Evolutionary conservation across 2,797 vertebrate species (phyloP), one percentile per base, ranked within the genome.

Genomic region (Tinamus major): DNA sequence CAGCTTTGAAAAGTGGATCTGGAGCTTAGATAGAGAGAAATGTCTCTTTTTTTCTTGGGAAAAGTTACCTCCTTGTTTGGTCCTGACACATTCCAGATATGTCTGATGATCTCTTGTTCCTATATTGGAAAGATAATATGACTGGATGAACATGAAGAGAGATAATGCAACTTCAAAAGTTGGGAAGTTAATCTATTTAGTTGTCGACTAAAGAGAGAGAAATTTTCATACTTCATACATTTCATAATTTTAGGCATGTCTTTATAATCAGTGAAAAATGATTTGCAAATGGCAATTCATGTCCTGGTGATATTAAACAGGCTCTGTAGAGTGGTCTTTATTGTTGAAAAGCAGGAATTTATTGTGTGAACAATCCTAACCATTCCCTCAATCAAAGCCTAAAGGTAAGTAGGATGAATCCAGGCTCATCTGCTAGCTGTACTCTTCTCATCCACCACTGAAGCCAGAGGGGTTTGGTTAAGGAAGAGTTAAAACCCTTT

Each of bases 401-500:
- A 37, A 63, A 83, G 8, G 6, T 61, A 78, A 71, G n/a, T 6
- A 56, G 35, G 48, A 13, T 33, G 24, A 89, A 4, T 21, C 4
- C n/a, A 29, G 3, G 2, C 74, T 23, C 31, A 56, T 31, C 31
- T 56, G 31, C 37, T 69, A 55, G 51, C 11, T 59, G 23, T 63
- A 23, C 6, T 78, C 9, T 11, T 71, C 77, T 77, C 39, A 48
- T 31, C 15, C 29, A 20, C 80, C 29, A 41, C 4, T n/a, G 19
- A 37, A 82, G 26, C 2, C 1, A 42, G 42, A 5, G 26, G 48
- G 4, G 58, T 94, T 79, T 76, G 24, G n/a, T 37, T 8, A 91
- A 59, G 27, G 27, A 90, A 67, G 56, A 61, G 67, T 93, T 95
- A 84, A 91, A 92, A 56, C 1, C 55, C 2, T 31, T 94, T 91